Percentiles rank a stretch among this genome's conserved stretches.
Evolutionary conservation across 2,888 invertebrate genomes (phyloP).

Genomic region (Tethea ocularis): DNA sequence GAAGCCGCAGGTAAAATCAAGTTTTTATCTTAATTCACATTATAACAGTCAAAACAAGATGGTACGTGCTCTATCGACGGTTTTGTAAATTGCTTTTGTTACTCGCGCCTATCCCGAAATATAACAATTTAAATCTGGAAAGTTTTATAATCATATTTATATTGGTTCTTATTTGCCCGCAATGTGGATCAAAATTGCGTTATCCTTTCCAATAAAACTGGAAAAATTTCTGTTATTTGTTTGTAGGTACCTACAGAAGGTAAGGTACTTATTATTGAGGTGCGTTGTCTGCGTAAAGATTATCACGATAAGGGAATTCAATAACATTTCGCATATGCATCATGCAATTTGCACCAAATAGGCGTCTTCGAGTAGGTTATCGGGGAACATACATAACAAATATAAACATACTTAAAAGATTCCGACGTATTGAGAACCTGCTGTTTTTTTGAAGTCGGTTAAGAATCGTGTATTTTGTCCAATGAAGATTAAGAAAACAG

Average conservation of each 20-base stretch:
- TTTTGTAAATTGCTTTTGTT: constrained; percentile 1
- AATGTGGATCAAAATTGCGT: constrained; percentile 44
- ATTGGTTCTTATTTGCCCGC: constrained; percentile 23
- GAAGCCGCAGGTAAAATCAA: not conserved
- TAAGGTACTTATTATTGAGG: no score
- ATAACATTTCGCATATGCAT: not conserved
- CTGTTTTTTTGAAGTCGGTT: no score
- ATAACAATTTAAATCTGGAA: not conserved
- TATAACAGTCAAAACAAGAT: not conserved
- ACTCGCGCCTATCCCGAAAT: not conserved
- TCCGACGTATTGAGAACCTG: no score
- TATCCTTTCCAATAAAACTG: constrained; percentile 30
- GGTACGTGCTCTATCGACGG: not conserved
- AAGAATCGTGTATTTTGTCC: no score
- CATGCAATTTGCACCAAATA: no score
- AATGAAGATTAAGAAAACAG: no score
- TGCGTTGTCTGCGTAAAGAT: not conserved
- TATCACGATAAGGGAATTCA: not conserved
- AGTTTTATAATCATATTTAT: not conserved
- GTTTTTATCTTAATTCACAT: not conserved
- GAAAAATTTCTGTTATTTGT: not conserved
- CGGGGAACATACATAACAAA: no score
- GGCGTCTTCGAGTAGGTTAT: no score
- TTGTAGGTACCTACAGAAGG: not conserved
- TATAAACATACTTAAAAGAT: no score